Base-by-base conservation (phyloP, 2,888 invertebrate genomes). In the Leptothorax acervorum region DNA sequence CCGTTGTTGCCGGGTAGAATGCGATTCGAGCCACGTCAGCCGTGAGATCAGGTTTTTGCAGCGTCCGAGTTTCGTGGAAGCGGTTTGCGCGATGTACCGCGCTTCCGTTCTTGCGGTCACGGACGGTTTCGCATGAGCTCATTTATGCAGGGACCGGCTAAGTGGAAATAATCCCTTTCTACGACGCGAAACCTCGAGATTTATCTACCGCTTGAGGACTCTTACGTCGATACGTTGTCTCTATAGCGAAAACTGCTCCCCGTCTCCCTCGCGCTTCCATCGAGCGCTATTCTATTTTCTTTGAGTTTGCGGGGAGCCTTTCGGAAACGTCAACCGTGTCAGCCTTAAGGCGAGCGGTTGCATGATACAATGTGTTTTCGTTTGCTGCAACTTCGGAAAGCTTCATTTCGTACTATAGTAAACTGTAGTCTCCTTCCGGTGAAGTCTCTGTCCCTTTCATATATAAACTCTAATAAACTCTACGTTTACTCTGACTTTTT, bases 21-120 rank as follows among this genome's bases (percentile, higher is more conserved):
- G 76, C 39, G 66, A 76, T 39, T 76, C 75, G 39, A 76, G 51
- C 65, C 39, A 51, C 39, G 39, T 76, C 76, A 42, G 76, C 66
- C 28, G 28, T 66, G 53, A 66, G 66, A 76, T 65, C 66, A 53
- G 28, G 76, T 76, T 76, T 76, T 76, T 76, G 66, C 76, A 53
- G 28, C 39, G 48, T 65, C 39, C 76, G 76, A 76, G 39, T 76
- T 76, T 66, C 76, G 39, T 48, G 51, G 23, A 39, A 65, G 66
- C 76, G 39, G 65, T 65, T 51, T 65, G 66, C 28, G 66, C 66
- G 53, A 76, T 76, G 53, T 28, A 53, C 39, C 76, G 51, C 39
- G 39, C 39, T 53, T 65, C 76, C 66, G 76, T 53, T 76, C 53
- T 76, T 66, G 53, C 51, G 66, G 39, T 39, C 39, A 53, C 28